A percentile compares a stretch with the other conserved stretches of the same genome.
These are phyloP conservation scores for Zoanthus sansibaricus DNA, from an alignment of 92 coral and sea anemone species.

Conservation along the genomic window DNA sequence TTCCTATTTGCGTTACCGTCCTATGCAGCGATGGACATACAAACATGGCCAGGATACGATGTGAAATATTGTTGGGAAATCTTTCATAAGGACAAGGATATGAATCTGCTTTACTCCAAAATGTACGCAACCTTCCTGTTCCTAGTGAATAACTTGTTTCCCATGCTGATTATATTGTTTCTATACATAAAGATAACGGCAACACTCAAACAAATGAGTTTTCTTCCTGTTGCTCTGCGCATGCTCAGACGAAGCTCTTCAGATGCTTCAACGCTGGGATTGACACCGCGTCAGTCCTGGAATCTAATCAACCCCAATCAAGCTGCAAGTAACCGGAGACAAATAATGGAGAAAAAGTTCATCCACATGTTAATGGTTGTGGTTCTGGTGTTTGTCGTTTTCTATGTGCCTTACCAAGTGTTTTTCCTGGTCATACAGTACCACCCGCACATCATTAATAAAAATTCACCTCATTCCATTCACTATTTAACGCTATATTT, in stretches of 20 bases:
- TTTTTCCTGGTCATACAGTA: slow-evolving; percentile 59
- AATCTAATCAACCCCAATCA: slow-evolving; percentile 66
- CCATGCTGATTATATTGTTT: slow-evolving; percentile 68
- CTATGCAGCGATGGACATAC: slow-evolving; percentile 61
- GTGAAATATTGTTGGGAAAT: slow-evolving; percentile 55
- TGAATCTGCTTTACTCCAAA: slow-evolving; percentile 49
- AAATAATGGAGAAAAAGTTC: slow-evolving; percentile 74
- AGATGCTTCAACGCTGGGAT: slow-evolving; percentile 63
- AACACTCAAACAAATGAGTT: slow-evolving; percentile 69
- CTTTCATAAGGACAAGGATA: slow-evolving; percentile 51
- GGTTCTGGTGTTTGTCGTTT: slow-evolving; percentile 71
- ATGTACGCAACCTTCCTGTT: slow-evolving; percentile 71
- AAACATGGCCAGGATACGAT: slow-evolving; percentile 11
- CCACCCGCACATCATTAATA: neutral
- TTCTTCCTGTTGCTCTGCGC: slow-evolving; percentile 69
- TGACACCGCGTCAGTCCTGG: slow-evolving; percentile 74
- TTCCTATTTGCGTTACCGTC: slow-evolving; percentile 76
- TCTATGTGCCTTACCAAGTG: slow-evolving; percentile 80
- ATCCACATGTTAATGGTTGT: slow-evolving; percentile 77
- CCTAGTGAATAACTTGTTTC: slow-evolving; percentile 64
- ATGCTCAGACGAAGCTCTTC: slow-evolving; percentile 69
- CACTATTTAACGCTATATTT: slow-evolving; percentile 47
- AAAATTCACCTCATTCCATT: slow-evolving; percentile 6
- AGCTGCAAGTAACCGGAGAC: slow-evolving; percentile 62
- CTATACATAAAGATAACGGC: slow-evolving; percentile 73